Evolutionary conservation across 2,888 invertebrate genomes (phyloP).

Genomic region (Herminia tarsipennalis): DNA sequence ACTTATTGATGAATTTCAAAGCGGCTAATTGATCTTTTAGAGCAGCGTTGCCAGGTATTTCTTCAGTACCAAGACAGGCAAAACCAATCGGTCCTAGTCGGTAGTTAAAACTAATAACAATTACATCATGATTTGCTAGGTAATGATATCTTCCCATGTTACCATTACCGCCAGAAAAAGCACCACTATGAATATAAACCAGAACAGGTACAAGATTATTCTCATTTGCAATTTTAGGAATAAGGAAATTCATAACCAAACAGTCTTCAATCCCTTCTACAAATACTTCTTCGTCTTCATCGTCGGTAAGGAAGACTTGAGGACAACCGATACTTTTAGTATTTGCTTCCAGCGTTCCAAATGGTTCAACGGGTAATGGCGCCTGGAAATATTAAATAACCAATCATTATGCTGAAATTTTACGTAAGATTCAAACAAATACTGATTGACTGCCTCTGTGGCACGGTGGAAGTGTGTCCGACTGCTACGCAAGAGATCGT

Average conservation of each 20-base stretch:
- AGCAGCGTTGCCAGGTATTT: conserved; percentile 93
- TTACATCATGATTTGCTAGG: conserved; percentile 87
- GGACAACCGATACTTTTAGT: conserved; percentile 55
- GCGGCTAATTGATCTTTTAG: conserved; percentile 94
- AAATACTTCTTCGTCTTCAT: conserved; percentile 52
- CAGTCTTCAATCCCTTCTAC: conserved; percentile 72
- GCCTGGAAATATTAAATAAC: conserved; percentile 58
- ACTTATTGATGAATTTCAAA: conserved; percentile 90
- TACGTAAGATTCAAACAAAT: too few species aligned
- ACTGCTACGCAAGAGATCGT: too few species aligned
- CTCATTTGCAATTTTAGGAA: conserved; percentile 63
- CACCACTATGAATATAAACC: conserved; percentile 76
- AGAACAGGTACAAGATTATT: conserved; percentile 69
- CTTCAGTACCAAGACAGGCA: conserved; percentile 85
- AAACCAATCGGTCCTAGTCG: conserved; percentile 90
- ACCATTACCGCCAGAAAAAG: conserved; percentile 69
- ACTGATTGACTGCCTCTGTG: too few species aligned
- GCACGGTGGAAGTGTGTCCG: too few species aligned
- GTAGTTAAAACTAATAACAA: conserved; percentile 89
- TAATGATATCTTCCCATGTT: conserved; percentile 83
- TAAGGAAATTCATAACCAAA: conserved; percentile 62
- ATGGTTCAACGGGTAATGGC: conserved; percentile 66
- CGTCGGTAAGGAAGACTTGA: conserved; percentile 64
- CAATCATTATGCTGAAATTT: too few species aligned
- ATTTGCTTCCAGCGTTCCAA: conserved; percentile 60